These are phyloP conservation scores for Lithophane ornitopus DNA, from an alignment of 2,888 invertebrate genomes.

Conservation along the genomic window DNA sequence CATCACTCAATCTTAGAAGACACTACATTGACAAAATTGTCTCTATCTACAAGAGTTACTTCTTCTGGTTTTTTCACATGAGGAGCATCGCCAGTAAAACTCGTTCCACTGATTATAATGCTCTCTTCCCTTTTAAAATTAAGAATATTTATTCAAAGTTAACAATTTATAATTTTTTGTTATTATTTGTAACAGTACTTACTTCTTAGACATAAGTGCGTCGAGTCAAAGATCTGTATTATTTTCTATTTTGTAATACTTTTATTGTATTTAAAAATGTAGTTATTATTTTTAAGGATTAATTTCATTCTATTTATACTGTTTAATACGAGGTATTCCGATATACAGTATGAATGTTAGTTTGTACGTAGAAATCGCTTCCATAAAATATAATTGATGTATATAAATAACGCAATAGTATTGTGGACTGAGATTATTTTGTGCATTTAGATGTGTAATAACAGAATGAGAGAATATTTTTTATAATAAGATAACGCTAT, in stretches of 20 bases:
- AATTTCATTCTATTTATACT: conserved; percentile 83
- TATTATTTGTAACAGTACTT: conserved; percentile 86
- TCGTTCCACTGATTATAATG: conserved; percentile 78
- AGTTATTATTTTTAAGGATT: conserved; percentile 81
- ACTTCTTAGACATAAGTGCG: conserved; percentile 86
- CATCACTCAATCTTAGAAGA: background rate
- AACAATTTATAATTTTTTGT: conserved; percentile 84
- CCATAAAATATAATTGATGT: conserved; percentile 80
- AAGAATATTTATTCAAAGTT: conserved; percentile 89
- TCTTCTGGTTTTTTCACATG: conserved; percentile 52
- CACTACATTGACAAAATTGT: background rate
- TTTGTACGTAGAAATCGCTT: conserved; percentile 83
- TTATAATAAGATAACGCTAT: conserved; percentile 64
- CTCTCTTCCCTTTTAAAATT: conserved; percentile 85
- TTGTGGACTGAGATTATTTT: conserved; percentile 89
- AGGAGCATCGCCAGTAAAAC: conserved; percentile 58
- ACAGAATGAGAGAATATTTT: conserved; percentile 72
- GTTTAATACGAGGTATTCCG: conserved; percentile 90
- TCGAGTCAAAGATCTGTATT: conserved; percentile 91
- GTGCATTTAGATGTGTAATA: conserved; percentile 83
- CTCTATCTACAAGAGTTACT: background rate
- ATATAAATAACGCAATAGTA: conserved; percentile 84
- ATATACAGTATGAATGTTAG: conserved; percentile 85
- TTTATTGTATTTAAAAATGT: conserved; percentile 87
- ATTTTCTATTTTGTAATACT: conserved; percentile 90